These are phyloP conservation scores for Phataginus tricuspis DNA, from an alignment of 2,797 vertebrate species.

Conservation along the genomic window DNA sequence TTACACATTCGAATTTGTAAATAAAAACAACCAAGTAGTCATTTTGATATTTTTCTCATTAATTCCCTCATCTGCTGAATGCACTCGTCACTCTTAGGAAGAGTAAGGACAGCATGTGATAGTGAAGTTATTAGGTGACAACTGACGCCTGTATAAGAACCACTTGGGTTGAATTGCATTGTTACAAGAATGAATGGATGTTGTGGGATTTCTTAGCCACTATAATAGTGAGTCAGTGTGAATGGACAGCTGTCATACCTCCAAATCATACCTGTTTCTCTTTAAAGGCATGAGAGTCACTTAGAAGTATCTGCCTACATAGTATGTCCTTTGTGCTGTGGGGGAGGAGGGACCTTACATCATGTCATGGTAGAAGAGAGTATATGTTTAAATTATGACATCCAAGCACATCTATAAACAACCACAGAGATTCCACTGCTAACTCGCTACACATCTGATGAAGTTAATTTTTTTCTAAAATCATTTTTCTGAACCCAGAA, in stretches of 20 bases:
- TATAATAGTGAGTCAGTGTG: not conserved
- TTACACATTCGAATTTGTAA: constrained; percentile 24
- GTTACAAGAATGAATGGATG: not conserved
- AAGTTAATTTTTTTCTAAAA: not conserved
- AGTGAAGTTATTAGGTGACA: not conserved
- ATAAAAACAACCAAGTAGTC: not conserved
- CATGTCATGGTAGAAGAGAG: not conserved
- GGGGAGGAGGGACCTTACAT: fast-evolving
- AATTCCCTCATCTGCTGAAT: not conserved
- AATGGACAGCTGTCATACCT: not conserved
- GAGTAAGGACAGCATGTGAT: not conserved
- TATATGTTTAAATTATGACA: not conserved
- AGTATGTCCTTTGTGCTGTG: not conserved
- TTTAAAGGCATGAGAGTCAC: not conserved
- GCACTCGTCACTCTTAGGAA: not conserved
- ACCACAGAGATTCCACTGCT: not conserved
- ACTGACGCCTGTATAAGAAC: not conserved
- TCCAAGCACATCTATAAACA: not conserved
- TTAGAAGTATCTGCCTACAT: not conserved
- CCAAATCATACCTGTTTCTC: not conserved
- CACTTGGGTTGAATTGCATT: not conserved
- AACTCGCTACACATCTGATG: not conserved
- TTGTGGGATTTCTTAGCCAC: not conserved
- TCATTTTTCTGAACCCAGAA: constrained; percentile 23
- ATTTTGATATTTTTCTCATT: not conserved